phyloP scores from a whole-genome alignment of 2,888 invertebrate species.

The Drosophila atripex region DNA sequence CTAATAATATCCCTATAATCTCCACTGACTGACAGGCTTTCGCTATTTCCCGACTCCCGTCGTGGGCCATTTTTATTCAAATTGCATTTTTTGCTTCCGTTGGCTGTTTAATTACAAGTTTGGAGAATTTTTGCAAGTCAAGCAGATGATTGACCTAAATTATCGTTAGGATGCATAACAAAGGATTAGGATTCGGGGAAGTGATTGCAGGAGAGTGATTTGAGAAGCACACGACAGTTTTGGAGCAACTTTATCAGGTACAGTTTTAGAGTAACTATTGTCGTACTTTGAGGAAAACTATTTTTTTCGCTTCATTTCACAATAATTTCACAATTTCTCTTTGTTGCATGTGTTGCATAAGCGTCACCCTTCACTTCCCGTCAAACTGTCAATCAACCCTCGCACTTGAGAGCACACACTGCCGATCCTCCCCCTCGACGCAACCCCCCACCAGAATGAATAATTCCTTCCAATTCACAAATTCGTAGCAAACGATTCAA shows the following conservation, averaged over 20 bases:
- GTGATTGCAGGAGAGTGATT: background rate
- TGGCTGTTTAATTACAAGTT: conserved; percentile 35
- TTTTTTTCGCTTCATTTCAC: conserved; percentile 35
- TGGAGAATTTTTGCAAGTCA: conserved; percentile 59
- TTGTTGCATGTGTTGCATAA: conserved; percentile 37
- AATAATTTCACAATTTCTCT: conserved; percentile 12
- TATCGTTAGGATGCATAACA: conserved; percentile 22
- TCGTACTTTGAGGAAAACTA: conserved; percentile 14
- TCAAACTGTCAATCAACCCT: conserved; percentile 45
- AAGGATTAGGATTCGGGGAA: conserved; percentile 19
- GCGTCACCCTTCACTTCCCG: conserved; percentile 2
- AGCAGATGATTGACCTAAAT: conserved; percentile 68
- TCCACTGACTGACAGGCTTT: conserved; percentile 36
- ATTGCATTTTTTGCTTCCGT: conserved; percentile 33
- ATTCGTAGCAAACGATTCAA: conserved; percentile 44
- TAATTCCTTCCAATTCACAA: conserved; percentile 44
- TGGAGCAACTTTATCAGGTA: background rate
- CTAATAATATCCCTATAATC: conserved; percentile 57
- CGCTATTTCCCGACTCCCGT: conserved; percentile 34
- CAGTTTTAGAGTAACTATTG: conserved; percentile 5
- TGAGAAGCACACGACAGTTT: conserved; percentile 2
- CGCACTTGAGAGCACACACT: conserved; percentile 26
- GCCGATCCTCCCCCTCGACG: background rate
- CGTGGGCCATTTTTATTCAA: conserved; percentile 51
- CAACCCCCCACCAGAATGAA: background rate